phyloP scores from a whole-genome alignment of 2,888 invertebrate genomes.

The Drosophila peninsularis region DNA sequence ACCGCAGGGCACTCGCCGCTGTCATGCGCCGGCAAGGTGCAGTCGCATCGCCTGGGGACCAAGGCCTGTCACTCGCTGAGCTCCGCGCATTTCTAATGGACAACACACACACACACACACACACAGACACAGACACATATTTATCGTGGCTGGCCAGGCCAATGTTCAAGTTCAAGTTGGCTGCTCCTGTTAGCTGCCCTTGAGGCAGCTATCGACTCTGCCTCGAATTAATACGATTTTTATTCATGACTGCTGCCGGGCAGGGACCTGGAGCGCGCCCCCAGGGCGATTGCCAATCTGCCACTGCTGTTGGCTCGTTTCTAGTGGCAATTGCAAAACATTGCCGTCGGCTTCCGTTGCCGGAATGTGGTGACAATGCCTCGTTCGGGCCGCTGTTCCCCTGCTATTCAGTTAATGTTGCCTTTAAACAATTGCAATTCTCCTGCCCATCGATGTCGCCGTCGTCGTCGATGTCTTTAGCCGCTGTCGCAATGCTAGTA shows the following conservation, averaged over 20 bases:
- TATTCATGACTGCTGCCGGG: constrained; percentile 70
- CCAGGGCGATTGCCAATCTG: constrained; percentile 75
- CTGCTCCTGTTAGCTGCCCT: constrained; percentile 54
- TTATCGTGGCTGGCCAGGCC: constrained; percentile 1
- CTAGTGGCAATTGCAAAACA: constrained; percentile 58
- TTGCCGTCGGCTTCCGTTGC: constrained; percentile 71
- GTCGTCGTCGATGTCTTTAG: constrained; percentile 37
- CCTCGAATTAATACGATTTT: constrained; percentile 78
- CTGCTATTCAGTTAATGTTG: constrained; percentile 37
- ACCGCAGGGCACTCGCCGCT: constrained; percentile 16
- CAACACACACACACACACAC: constrained; percentile 12
- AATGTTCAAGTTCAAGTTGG: constrained; percentile 54
- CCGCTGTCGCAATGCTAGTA: constrained; percentile 74
- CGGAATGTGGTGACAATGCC: constrained; percentile 80
- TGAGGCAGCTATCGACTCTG: constrained; percentile 57
- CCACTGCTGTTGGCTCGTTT: constrained; percentile 29
- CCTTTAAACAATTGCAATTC: constrained; percentile 70
- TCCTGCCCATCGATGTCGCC: constrained; percentile 38
- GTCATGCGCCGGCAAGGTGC: constrained; percentile 44
- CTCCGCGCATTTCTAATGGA: constrained; percentile 78
- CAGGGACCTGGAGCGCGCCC: constrained; percentile 49
- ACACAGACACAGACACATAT: not conserved
- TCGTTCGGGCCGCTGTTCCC: constrained; percentile 38
- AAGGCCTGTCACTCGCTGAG: constrained; percentile 55
- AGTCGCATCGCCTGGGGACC: constrained; percentile 48